A percentile compares a stretch with the other conserved stretches of the same genome.
phyloP scores from a whole-genome alignment of 37 sponge, comb jelly and placozoan genomes.

The Bolinopsis microptera region DNA sequence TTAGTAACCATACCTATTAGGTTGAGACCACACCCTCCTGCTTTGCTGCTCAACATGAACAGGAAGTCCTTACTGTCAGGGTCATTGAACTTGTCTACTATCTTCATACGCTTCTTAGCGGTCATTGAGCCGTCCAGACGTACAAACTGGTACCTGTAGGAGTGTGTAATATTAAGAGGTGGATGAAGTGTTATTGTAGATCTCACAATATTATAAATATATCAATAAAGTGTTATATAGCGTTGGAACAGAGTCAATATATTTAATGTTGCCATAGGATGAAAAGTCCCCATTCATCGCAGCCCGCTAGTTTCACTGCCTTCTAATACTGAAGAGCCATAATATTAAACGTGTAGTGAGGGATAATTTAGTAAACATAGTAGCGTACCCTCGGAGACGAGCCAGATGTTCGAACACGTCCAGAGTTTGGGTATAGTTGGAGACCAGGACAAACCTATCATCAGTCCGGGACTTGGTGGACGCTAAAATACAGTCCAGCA shows the following conservation, averaged over 20 bases:
- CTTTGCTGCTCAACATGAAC: conserved; percentile 99
- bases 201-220: neutral
- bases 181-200: neutral
- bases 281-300: too few relatives aligned
- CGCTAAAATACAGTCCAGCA: conserved; percentile 89
- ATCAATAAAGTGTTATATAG: neutral
- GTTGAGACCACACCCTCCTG: conserved; percentile 98
- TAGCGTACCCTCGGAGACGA: conserved; percentile 67
- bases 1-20: too few relatives aligned
- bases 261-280: too few relatives aligned
- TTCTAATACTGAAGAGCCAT: too few relatives aligned
- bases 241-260: neutral
- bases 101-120: conserved; percentile 90
- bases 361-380: too few relatives aligned
- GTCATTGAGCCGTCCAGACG: conserved; percentile 96
- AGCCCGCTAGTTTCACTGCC: too few relatives aligned
- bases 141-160: conserved; percentile 87
- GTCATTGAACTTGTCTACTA: conserved; percentile 96
- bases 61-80: conserved; percentile 87
- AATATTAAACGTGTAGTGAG: too few relatives aligned
- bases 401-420: conserved; percentile 92
- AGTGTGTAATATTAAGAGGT: neutral
- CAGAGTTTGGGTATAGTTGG: conserved; percentile 98
- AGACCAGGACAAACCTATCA: conserved; percentile 96
- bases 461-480: conserved; percentile 79